Percentiles rank a stretch among this genome's conserved stretches.
phyloP scores from a whole-genome alignment of 1,140 invertebrate species.

The Hesperophylax magnus region DNA sequence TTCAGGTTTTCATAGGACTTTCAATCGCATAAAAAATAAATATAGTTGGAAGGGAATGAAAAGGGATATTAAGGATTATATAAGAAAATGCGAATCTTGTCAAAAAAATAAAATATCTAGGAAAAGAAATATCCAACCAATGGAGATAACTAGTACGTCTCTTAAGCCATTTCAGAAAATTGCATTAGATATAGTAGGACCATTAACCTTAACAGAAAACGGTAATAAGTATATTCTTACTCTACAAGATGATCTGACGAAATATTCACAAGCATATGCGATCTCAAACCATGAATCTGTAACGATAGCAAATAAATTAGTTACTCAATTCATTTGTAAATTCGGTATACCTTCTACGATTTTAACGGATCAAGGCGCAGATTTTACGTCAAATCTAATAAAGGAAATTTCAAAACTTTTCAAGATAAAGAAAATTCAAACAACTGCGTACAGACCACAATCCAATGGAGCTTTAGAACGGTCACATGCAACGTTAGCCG shows the following conservation, averaged over 20 bases:
- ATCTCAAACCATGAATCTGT: conserved; percentile 59
- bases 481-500: not conserved
- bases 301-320: conserved; percentile 56
- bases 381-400: conserved; percentile 16
- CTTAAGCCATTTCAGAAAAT: conserved; percentile 20
- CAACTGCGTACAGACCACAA: not conserved
- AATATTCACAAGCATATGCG: conserved; percentile 59
- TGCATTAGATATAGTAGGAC: conserved; percentile 60
- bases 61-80: conserved; percentile 58
- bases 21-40: conserved; percentile 57
- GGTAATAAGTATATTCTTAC: conserved; percentile 59
- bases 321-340: not conserved
- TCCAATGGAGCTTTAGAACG: not conserved
- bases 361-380: not conserved
- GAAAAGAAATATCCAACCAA: conserved; percentile 54
- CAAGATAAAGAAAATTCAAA: conserved; percentile 46
- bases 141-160: conserved; percentile 60
- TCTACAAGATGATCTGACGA: conserved; percentile 61
- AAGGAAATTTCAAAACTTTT: conserved; percentile 50
- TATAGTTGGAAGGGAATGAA: conserved; percentile 60
- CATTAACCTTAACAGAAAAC: conserved; percentile 55
- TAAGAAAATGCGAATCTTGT: conserved; percentile 58
- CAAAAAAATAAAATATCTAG: conserved; percentile 59
- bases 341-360: not conserved
- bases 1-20: conserved; percentile 53